Conservation (phyloP, 2,113 vertebrate species). For the Pyrgilauda ruficollis region DNA sequence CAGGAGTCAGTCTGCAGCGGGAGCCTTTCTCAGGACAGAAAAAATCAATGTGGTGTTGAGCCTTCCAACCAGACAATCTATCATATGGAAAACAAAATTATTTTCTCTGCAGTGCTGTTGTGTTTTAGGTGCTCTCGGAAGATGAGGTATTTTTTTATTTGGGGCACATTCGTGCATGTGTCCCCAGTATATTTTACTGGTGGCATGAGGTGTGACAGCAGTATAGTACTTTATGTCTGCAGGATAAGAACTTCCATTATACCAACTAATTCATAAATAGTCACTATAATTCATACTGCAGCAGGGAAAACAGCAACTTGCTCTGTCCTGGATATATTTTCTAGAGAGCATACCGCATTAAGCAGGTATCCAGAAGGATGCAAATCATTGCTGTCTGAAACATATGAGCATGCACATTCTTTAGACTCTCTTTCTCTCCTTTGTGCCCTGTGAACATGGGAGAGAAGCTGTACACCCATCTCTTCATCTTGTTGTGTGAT, state of each 20-base stretch:
- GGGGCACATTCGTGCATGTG: neutral
- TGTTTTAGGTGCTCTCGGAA: neutral
- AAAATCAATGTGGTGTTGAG: slow-evolving; percentile 15
- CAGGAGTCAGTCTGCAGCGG: slow-evolving; percentile 5
- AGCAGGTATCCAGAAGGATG: neutral
- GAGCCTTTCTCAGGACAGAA: slow-evolving; percentile 30
- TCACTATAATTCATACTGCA: slow-evolving; percentile 26
- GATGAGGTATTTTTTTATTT: neutral
- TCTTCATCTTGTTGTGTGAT: no score
- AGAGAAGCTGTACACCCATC: neutral
- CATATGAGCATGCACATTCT: neutral
- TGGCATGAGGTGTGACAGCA: slow-evolving; percentile 32
- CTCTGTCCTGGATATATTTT: neutral
- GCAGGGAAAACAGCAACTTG: neutral
- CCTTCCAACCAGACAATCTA: slow-evolving; percentile 41
- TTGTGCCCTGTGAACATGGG: neutral
- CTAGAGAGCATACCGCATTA: neutral
- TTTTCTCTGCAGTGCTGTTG: slow-evolving; percentile 29
- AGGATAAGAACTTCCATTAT: slow-evolving; percentile 53
- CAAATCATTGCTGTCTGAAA: neutral
- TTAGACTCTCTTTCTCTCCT: neutral
- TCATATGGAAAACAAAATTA: slow-evolving; percentile 34
- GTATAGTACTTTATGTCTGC: slow-evolving; percentile 40
- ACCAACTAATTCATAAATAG: slow-evolving; percentile 45
- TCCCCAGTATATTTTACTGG: slow-evolving; percentile 9